Evolutionary conservation across 92 coral and sea anemone genomes (phyloP).

Genomic region (Actinostola sp.): DNA sequence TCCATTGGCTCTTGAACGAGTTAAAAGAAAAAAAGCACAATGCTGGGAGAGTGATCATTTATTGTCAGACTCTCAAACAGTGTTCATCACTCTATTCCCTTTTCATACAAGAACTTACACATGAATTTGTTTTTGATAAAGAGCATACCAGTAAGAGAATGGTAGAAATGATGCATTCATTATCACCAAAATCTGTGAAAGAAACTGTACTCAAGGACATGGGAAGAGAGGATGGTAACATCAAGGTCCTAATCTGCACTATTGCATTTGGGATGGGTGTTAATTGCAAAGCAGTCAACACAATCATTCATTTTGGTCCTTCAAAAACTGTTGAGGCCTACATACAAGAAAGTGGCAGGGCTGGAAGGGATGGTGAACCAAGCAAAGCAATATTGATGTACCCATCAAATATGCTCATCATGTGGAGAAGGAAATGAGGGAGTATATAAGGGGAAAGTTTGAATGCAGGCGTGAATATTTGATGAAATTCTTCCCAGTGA

Average conservation of each 20-base stretch:
- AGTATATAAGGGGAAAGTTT: conserved; percentile 33
- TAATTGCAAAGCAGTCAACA: conserved; percentile 10
- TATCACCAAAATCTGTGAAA: conserved; percentile 10
- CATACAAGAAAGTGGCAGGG: conserved; percentile 28
- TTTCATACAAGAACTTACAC: background rate
- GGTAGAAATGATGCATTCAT: conserved; percentile 31
- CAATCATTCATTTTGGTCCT: conserved; percentile 29
- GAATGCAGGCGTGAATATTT: conserved; percentile 28
- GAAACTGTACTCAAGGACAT: conserved; percentile 8
- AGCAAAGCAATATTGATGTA: conserved; percentile 28
- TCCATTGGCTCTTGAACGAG: conserved; percentile 1
- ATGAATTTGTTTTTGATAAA: background rate
- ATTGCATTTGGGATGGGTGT: conserved; percentile 33
- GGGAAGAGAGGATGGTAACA: conserved; percentile 14
- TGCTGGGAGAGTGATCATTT: background rate
- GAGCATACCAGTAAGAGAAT: background rate
- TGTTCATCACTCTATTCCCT: background rate
- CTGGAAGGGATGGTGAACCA: conserved; percentile 41
- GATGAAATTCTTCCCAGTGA: conserved; percentile 8
- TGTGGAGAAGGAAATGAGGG: conserved; percentile 49
- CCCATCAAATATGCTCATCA: conserved; percentile 14
- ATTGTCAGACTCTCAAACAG: conserved; percentile 1
- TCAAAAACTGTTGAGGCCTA: conserved; percentile 40
- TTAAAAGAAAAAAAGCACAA: background rate
- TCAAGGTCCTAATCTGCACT: conserved; percentile 23